A percentile compares a stretch with the other conserved stretches of the same genome.
Conservation (phyloP, 2,113 vertebrate genomes). For the Labrus mixtus region DNA sequence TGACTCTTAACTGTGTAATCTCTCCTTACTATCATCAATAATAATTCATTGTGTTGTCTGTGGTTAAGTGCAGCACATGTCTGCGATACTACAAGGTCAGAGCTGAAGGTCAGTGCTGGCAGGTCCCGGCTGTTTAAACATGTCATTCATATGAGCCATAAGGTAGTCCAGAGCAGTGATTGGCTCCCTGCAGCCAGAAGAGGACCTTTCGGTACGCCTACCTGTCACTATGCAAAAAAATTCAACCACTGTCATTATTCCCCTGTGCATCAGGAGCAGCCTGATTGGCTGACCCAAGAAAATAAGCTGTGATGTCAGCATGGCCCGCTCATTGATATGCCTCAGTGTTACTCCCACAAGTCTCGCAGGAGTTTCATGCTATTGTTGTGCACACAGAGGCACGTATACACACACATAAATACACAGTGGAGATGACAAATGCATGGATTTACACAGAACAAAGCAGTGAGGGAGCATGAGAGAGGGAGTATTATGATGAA, state of each 20-base stretch:
- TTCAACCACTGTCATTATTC: constrained; percentile 35
- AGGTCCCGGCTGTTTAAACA: background rate
- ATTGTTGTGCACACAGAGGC: constrained; percentile 1
- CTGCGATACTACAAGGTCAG: constrained; percentile 13
- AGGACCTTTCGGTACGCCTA: constrained; percentile 27
- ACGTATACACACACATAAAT: background rate
- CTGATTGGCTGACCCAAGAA: constrained; percentile 53
- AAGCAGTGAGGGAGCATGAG: constrained; percentile 15
- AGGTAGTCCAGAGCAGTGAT: background rate
- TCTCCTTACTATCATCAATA: constrained; percentile 29
- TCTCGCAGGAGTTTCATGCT: constrained; percentile 42
- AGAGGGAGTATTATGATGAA: constrained; percentile 18
- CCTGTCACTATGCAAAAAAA: constrained; percentile 64
- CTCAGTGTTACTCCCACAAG: constrained; percentile 34
- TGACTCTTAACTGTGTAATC: constrained; percentile 45
- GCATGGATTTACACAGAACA: constrained; percentile 34
- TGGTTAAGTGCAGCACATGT: constrained; percentile 21
- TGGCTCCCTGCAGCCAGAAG: constrained; percentile 11
- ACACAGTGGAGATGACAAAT: constrained; percentile 51
- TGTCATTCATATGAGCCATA: constrained; percentile 6
- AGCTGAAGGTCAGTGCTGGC: background rate
- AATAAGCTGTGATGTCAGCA: constrained; percentile 1
- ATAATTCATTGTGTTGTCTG: constrained; percentile 29
- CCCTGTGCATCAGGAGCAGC: background rate
- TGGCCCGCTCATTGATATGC: constrained; percentile 62